Conservation (phyloP, 2,888 invertebrate species). For the Campoletis raptor region DNA sequence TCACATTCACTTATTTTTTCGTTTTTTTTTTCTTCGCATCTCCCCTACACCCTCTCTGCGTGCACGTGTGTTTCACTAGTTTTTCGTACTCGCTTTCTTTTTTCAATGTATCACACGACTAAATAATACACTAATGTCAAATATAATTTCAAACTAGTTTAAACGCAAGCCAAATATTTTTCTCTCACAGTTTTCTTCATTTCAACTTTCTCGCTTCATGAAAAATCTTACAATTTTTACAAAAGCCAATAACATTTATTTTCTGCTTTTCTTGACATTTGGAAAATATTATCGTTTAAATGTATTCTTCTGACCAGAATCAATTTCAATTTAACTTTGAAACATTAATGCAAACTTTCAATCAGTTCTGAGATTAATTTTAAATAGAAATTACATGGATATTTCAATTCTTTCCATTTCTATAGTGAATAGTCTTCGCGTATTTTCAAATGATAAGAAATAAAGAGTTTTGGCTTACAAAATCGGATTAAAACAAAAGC, state of each 20-base stretch:
- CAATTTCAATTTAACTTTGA: not conserved
- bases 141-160: not conserved
- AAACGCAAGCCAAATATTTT: not conserved
- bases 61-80: not conserved
- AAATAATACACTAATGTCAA: slow-evolving; percentile 10
- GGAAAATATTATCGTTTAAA: not conserved
- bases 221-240: not conserved
- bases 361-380: not conserved
- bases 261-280: too few relatives aligned
- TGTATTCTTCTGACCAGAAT: too few relatives aligned
- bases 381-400: not conserved
- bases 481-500: not conserved
- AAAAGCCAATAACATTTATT: too few relatives aligned
- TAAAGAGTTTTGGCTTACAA: not conserved
- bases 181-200: not conserved
- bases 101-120: slow-evolving; percentile 3
- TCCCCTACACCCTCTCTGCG: not conserved
- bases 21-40: not conserved
- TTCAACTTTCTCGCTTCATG: not conserved
- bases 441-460: not conserved
- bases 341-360: not conserved
- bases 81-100: slow-evolving; percentile 3
- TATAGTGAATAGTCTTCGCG: too few relatives aligned
- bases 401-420: not conserved
- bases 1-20: slow-evolving; percentile 6